These are phyloP conservation scores for Drosophila watanabei DNA, from an alignment of 1,140 invertebrate species.

Conservation along the genomic window DNA sequence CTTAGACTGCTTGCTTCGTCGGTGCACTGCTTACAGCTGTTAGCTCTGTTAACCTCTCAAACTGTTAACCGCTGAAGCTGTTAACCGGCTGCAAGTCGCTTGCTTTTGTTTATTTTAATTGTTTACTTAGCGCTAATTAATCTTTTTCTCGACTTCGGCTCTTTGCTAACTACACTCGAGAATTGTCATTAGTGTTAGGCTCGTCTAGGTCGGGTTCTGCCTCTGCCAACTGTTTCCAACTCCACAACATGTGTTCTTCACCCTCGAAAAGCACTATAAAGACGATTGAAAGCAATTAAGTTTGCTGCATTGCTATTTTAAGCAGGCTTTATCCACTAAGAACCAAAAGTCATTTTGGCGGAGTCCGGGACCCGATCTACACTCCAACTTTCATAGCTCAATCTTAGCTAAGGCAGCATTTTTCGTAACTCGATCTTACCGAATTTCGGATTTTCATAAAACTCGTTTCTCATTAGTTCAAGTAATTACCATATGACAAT, in stretches of 20 bases:
- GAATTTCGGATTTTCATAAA: slow-evolving; percentile 1
- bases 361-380: slow-evolving; percentile 18
- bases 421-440: not conserved
- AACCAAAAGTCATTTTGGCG: slow-evolving; percentile 11
- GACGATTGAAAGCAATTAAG: slow-evolving; percentile 39
- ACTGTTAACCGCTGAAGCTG: slow-evolving; percentile 12
- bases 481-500: not conserved
- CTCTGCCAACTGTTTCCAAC: slow-evolving; percentile 34
- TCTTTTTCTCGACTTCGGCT: slow-evolving; percentile 14
- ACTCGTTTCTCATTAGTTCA: slow-evolving; percentile 1
- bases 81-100: slow-evolving; percentile 27
- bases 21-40: slow-evolving; percentile 6
- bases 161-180: not conserved
- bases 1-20: not conserved
- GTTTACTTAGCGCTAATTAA: slow-evolving; percentile 38
- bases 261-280: not conserved
- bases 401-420: too few relatives aligned
- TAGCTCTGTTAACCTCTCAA: slow-evolving; percentile 12
- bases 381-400: slow-evolving; percentile 22
- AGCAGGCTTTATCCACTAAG: slow-evolving; percentile 25
- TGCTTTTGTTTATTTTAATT: slow-evolving; percentile 31
- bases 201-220: not conserved
- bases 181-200: slow-evolving; percentile 14
- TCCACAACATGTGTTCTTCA: slow-evolving; percentile 18
- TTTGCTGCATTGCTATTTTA: slow-evolving; percentile 17